Evolutionary conservation across 2,797 vertebrate genomes (phyloP).

Genomic region (Enoplosus armatus): DNA sequence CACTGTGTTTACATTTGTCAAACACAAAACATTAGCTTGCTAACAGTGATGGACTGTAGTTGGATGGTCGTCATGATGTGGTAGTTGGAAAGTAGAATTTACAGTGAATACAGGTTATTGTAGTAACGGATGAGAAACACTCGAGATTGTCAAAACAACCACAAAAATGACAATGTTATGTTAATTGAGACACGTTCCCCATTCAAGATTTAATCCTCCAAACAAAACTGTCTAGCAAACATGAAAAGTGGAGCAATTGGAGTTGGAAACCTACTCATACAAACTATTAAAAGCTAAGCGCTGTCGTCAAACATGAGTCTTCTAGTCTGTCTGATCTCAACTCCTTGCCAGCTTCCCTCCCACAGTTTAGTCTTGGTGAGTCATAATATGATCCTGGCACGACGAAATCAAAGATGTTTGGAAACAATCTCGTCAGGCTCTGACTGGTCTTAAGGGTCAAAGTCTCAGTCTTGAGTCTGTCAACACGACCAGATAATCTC

Average conservation of each 20-base stretch:
- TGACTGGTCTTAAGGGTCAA: constrained; percentile 38
- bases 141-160: constrained; percentile 18
- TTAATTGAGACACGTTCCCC: background rate
- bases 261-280: background rate
- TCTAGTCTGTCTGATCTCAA: constrained; percentile 17
- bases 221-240: constrained; percentile 21
- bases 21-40: background rate
- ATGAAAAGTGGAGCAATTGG: background rate
- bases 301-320: constrained; percentile 19
- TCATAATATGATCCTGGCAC: background rate
- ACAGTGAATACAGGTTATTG: background rate
- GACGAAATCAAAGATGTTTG: constrained; percentile 46
- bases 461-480: constrained; percentile 40
- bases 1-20: background rate
- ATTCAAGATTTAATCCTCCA: background rate
- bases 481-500: constrained; percentile 46
- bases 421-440: constrained; percentile 43
- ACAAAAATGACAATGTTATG: background rate
- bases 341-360: constrained; percentile 30
- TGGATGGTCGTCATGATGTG: background rate
- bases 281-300: constrained; percentile 19
- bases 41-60: background rate
- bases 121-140: background rate
- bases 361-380: constrained; percentile 17
- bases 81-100: background rate